phyloP scores from a whole-genome alignment of 2,797 vertebrate species.

The Pseudochromis fuscus region DNA sequence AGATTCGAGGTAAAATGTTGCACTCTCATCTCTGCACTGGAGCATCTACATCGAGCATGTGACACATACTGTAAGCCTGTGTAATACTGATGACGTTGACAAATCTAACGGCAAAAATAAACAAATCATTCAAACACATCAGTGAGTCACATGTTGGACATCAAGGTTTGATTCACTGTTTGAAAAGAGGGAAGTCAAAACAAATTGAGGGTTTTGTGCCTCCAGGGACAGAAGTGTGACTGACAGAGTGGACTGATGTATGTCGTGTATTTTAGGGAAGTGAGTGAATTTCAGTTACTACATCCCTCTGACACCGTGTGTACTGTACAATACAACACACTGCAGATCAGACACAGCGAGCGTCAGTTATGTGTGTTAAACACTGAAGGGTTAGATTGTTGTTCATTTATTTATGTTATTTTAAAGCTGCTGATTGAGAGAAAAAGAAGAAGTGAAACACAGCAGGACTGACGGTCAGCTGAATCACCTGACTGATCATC shows the following conservation, averaged over 20 bases:
- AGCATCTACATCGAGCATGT: neutral
- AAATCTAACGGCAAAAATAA: neutral
- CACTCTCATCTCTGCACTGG: neutral
- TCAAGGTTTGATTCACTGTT: conserved; percentile 28
- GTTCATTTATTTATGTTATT: neutral
- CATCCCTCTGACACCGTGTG: neutral
- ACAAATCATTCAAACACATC: neutral
- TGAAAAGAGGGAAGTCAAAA: conserved; percentile 40
- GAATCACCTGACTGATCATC: conserved; percentile 17
- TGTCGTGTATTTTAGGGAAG: conserved; percentile 36
- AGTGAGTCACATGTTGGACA: conserved; percentile 30
- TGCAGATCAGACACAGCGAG: neutral
- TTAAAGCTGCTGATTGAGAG: neutral
- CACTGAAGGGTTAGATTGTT: too few species aligned
- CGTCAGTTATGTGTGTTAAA: neutral
- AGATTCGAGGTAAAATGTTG: neutral
- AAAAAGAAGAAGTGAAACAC: conserved; percentile 53
- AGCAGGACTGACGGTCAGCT: neutral
- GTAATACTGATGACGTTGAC: neutral
- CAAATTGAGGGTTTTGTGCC: conserved; percentile 12
- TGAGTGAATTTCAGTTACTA: conserved; percentile 24
- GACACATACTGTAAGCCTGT: neutral
- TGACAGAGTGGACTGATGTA: neutral
- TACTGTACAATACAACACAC: neutral
- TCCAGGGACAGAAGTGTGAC: conserved; percentile 45